phyloP scores from a whole-genome alignment of 2,888 invertebrate genomes.

The Euphydryas editha region DNA sequence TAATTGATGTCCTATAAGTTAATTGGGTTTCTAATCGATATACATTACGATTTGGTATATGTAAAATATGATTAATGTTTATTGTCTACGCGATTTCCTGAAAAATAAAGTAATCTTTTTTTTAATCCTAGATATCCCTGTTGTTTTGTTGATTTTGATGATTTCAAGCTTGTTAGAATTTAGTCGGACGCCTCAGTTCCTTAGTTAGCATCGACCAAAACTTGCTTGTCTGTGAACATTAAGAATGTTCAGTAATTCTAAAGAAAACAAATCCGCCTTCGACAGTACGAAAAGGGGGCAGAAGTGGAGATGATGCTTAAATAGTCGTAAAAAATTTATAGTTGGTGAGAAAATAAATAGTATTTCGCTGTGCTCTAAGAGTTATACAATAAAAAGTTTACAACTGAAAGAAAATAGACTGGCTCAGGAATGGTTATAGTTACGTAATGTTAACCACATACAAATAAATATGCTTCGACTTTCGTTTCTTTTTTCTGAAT shows the following conservation, averaged over 20 bases:
- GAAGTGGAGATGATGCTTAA: slow-evolving; percentile 73
- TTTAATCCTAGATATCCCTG: too few species aligned
- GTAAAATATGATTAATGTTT: too few species aligned
- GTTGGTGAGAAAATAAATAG: slow-evolving; percentile 77
- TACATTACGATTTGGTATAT: too few species aligned
- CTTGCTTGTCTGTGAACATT: neutral
- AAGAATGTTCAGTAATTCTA: slow-evolving; percentile 32
- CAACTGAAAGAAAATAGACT: slow-evolving; percentile 66
- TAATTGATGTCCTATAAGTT: too few species aligned
- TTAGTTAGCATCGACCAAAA: too few species aligned
- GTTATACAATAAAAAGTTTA: slow-evolving; percentile 74
- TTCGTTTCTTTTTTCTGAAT: neutral
- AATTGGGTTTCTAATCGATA: too few species aligned
- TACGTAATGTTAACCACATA: slow-evolving; percentile 45
- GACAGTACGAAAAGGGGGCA: slow-evolving; percentile 50
- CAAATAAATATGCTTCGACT: slow-evolving; percentile 33
- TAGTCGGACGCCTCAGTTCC: too few species aligned
- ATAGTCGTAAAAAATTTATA: slow-evolving; percentile 74
- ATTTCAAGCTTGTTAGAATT: too few species aligned
- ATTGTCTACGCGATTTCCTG: too few species aligned
- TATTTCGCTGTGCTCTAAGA: slow-evolving; percentile 68
- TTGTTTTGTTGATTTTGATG: too few species aligned
- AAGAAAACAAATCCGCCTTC: slow-evolving; percentile 43
- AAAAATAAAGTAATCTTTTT: too few species aligned
- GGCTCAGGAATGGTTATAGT: slow-evolving; percentile 48